phyloP scores from a whole-genome alignment of 2,113 vertebrate genomes.

The Bothrops jararaca region DNA sequence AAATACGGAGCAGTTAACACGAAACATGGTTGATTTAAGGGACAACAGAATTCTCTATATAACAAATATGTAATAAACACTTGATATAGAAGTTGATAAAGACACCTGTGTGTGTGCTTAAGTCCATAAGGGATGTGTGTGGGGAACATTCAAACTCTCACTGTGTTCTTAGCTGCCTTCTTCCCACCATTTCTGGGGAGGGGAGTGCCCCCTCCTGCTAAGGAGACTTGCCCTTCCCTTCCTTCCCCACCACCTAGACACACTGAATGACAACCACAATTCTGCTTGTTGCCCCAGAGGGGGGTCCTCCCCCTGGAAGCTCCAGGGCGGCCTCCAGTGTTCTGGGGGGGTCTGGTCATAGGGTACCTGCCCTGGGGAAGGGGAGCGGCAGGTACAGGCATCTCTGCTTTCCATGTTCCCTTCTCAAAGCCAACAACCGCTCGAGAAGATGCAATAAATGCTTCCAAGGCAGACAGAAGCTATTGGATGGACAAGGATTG shows the following conservation, averaged over 20 bases:
- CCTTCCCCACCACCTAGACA: background rate
- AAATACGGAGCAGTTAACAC: background rate
- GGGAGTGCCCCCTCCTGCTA: background rate
- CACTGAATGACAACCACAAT: background rate
- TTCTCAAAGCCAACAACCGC: background rate
- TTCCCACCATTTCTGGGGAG: background rate
- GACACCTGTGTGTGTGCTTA: background rate
- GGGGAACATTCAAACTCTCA: background rate
- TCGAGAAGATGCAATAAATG: constrained; percentile 12
- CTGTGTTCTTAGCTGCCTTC: background rate
- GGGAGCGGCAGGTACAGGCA: background rate
- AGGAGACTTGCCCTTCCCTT: background rate
- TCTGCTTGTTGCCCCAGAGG: background rate
- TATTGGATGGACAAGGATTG: background rate
- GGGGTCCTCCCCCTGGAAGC: background rate
- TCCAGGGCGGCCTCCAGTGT: background rate
- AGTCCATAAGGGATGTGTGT: background rate
- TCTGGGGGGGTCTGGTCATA: fast-evolving
- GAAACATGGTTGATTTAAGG: background rate
- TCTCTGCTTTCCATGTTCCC: background rate
- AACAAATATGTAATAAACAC: background rate
- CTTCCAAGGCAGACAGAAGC: constrained; percentile 11
- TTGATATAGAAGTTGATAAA: background rate
- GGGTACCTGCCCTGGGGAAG: background rate
- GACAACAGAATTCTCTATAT: background rate